Percentiles rank a stretch among this genome's conserved stretches.
Conservation (phyloP, 2,888 invertebrate species). For the Brachyptera risi region DNA sequence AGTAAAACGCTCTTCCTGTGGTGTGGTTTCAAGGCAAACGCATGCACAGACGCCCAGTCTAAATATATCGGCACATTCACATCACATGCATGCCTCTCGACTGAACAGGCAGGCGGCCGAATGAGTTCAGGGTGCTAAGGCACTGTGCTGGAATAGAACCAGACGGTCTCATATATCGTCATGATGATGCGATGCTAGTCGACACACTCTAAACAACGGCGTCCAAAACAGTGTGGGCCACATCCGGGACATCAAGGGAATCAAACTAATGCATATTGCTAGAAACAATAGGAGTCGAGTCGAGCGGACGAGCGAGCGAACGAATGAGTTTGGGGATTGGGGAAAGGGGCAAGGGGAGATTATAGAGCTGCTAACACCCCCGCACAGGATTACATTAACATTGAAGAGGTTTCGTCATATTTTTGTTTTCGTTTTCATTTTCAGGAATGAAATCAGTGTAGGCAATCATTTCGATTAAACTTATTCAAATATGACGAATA, state of each 20-base stretch:
- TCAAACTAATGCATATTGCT: not conserved
- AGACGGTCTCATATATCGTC: constrained; percentile 10
- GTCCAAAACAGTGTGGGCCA: too few relatives aligned
- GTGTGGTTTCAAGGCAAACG: not conserved
- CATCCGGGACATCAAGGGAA: constrained; percentile 4
- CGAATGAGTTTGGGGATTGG: not conserved
- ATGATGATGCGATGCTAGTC: too few relatives aligned
- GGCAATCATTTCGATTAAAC: too few relatives aligned
- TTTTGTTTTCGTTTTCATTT: too few relatives aligned
- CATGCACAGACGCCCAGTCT: not conserved
- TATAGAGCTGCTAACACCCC: not conserved
- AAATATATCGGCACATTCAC: not conserved
- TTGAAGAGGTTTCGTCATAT: constrained; percentile 1
- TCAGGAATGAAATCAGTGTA: too few relatives aligned
- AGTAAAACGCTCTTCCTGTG: not conserved
- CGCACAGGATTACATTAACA: not conserved
- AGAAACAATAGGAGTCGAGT: not conserved
- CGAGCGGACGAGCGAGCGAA: not conserved
- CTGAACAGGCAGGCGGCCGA: not conserved
- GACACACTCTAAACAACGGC: too few relatives aligned
- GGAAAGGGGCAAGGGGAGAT: not conserved
- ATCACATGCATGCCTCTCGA: constrained; percentile 1
- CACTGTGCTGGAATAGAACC: constrained; percentile 13
- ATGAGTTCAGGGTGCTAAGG: not conserved
- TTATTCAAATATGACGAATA: too few relatives aligned